Percentiles rank a stretch among this genome's conserved stretches.
phyloP scores from a whole-genome alignment of 2,888 invertebrate genomes.

The Euproctis similis region DNA sequence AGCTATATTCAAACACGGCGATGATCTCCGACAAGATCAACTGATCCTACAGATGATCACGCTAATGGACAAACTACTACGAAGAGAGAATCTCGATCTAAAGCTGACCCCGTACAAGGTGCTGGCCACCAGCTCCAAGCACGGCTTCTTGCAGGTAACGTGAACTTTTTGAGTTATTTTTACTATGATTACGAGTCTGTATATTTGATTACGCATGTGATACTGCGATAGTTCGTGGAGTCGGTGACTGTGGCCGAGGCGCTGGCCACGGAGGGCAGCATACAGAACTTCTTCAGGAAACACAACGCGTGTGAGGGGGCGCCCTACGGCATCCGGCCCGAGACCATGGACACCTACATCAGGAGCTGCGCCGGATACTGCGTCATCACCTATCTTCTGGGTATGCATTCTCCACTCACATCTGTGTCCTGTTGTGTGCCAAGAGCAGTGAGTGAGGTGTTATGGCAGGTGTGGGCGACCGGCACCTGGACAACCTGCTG shows the following conservation, averaged over 20 bases:
- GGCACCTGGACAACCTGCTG: conserved; percentile 97
- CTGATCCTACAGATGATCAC: conserved; percentile 98
- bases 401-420: conserved; percentile 55
- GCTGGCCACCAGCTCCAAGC: conserved; percentile 95
- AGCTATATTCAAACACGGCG: conserved; percentile 98
- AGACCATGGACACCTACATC: conserved; percentile 98
- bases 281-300: conserved; percentile 94
- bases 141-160: conserved; percentile 85
- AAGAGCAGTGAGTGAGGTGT: no score
- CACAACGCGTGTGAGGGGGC: conserved; percentile 91
- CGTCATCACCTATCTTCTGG: conserved; percentile 96
- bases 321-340: conserved; percentile 92
- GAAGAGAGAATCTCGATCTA: conserved; percentile 96
- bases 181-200: no score
- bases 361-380: conserved; percentile 98
- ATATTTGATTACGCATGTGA: not conserved
- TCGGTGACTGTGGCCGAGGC: conserved; percentile 95
- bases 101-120: conserved; percentile 96
- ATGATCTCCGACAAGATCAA: conserved; percentile 98
- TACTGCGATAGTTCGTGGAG: conserved; percentile 86
- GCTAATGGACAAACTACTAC: conserved; percentile 95
- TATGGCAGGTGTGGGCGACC: conserved; percentile 92
- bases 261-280: conserved; percentile 88
- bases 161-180: no score
- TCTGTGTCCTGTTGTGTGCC: no score